Evolutionary conservation across 2,113 vertebrate species (phyloP).

Genomic region (Myiagra hebetior): DNA sequence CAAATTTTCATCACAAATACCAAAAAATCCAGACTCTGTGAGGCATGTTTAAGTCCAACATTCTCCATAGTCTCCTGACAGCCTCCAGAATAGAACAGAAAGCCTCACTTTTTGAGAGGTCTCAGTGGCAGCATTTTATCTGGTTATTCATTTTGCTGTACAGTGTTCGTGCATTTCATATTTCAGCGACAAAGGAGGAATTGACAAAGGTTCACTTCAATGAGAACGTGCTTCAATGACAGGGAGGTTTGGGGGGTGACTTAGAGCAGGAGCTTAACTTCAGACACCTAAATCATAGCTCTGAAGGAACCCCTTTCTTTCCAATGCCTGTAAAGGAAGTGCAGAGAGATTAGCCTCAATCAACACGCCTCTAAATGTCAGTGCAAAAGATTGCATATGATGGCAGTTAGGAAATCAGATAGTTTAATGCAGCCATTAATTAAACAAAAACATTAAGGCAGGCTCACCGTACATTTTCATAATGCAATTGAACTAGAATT

Average conservation of each 20-base stretch:
- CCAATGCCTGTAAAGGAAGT: constrained; percentile 7
- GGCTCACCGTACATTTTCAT: not conserved
- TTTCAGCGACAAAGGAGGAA: not conserved
- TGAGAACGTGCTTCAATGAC: rapidly evolving
- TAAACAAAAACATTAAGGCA: constrained; percentile 11
- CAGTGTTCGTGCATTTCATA: not conserved
- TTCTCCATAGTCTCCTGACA: not conserved
- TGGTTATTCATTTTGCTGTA: not conserved
- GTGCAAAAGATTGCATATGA: not conserved
- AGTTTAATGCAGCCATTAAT: constrained; percentile 34
- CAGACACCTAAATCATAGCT: not conserved
- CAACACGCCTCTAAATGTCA: constrained; percentile 12
- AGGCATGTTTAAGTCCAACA: not conserved
- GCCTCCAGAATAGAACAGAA: not conserved
- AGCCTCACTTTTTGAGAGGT: not conserved
- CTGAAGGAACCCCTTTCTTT: constrained; percentile 37
- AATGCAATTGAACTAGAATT: not conserved
- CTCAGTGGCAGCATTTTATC: not conserved
- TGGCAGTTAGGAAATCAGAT: not conserved
- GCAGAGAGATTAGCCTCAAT: constrained; percentile 33
- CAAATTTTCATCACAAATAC: not conserved
- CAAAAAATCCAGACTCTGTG: not conserved
- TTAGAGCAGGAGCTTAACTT: not conserved
- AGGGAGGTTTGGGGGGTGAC: not conserved
- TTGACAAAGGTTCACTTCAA: not conserved